Conservation (phyloP, 1,140 invertebrate species). For the Bombus confusus region DNA sequence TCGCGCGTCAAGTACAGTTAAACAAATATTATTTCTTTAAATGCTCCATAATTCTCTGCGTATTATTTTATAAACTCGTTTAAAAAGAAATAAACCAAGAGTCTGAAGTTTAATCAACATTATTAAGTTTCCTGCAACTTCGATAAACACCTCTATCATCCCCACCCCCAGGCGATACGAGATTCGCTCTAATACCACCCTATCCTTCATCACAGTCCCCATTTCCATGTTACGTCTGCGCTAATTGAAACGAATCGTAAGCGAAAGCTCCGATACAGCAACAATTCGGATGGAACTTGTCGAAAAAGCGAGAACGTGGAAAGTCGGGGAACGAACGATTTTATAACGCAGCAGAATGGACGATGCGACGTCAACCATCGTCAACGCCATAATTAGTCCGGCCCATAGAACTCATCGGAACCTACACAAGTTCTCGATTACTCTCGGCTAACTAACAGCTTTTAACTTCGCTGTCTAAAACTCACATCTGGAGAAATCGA, state of each 20-base stretch:
- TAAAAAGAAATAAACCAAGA: too few species aligned
- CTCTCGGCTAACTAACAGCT: conserved; percentile 32
- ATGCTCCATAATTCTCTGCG: neutral
- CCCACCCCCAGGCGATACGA: neutral
- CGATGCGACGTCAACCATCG: neutral
- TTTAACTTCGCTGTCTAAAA: conserved; percentile 28
- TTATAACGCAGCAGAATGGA: neutral
- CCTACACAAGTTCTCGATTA: conserved; percentile 44
- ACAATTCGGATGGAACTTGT: neutral
- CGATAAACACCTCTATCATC: neutral
- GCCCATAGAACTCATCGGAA: neutral
- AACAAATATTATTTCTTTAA: neutral
- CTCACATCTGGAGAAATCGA: conserved; percentile 49
- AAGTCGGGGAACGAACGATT: neutral
- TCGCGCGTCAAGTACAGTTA: neutral
- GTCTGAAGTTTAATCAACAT: neutral
- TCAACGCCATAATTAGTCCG: conserved; percentile 42
- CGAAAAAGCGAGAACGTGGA: neutral
- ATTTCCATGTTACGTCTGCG: neutral
- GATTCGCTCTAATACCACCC: neutral
- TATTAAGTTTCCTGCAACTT: neutral
- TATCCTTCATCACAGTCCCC: neutral
- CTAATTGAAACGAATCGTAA: conserved; percentile 41
- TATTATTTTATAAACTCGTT: too few species aligned
- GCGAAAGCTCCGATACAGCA: neutral